Conservation (phyloP, 1,140 invertebrate genomes). For the Drosophila equinoxialis region DNA sequence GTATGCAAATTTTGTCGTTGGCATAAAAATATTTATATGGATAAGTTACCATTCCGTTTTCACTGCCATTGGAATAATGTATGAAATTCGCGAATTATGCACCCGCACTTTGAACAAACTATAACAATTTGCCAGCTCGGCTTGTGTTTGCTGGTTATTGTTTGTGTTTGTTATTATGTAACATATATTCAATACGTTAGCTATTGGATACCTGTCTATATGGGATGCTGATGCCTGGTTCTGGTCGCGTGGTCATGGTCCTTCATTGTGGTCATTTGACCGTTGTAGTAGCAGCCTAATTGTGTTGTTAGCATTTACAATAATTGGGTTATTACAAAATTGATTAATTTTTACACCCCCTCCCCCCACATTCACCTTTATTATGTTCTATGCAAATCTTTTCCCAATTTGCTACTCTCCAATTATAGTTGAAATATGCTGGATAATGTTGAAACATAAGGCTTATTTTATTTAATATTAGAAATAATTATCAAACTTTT, state of each 20-base stretch:
- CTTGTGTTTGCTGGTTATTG: slow-evolving; percentile 21
- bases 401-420: slow-evolving; percentile 52
- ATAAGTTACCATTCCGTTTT: not conserved
- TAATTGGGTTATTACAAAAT: slow-evolving; percentile 66
- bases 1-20: not conserved
- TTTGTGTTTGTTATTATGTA: slow-evolving; percentile 70
- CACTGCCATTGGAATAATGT: slow-evolving; percentile 2
- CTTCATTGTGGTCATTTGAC: slow-evolving; percentile 33
- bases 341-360: slow-evolving; percentile 63
- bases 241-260: slow-evolving; percentile 26
- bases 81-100: slow-evolving; percentile 10
- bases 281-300: slow-evolving; percentile 38
- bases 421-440: slow-evolving; percentile 57
- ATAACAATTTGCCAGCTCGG: slow-evolving; percentile 59
- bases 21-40: slow-evolving; percentile 7
- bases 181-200: slow-evolving; percentile 45
- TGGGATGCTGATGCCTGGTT: slow-evolving; percentile 10
- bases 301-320: slow-evolving; percentile 54
- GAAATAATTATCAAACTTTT: no score
- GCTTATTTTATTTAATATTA: not conserved
- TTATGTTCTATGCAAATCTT: slow-evolving; percentile 46
- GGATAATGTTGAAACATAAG: not conserved
- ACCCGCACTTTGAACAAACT: slow-evolving; percentile 35
- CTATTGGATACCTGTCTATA: not conserved
- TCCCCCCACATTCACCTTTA: slow-evolving; percentile 38